Evolutionary conservation across 2,797 vertebrate species (phyloP).

Genomic region (Spheniscus humboldti): DNA sequence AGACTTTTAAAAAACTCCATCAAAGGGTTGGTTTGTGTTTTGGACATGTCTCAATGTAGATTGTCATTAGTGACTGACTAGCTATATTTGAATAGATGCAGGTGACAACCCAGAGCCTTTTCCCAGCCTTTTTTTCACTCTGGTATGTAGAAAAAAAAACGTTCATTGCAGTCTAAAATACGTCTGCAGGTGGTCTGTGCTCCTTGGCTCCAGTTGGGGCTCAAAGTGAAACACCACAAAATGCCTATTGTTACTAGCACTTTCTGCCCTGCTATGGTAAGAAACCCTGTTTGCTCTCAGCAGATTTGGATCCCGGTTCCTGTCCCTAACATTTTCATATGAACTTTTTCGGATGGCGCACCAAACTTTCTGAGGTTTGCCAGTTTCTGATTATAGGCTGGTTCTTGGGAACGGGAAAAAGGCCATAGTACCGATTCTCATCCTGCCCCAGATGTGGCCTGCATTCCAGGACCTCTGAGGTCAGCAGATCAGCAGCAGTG

Average conservation of each 20-base stretch:
- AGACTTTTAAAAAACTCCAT: conserved; percentile 5
- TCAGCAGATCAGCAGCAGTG: conserved; percentile 5
- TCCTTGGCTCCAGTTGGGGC: not conserved
- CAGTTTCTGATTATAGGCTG: conserved; percentile 50
- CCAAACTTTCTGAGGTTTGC: conserved; percentile 13
- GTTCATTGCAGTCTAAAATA: conserved; percentile 18
- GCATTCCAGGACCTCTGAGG: conserved; percentile 23
- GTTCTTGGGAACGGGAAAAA: not conserved
- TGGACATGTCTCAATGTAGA: conserved; percentile 40
- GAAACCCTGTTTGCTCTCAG: not conserved
- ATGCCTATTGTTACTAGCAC: conserved; percentile 2
- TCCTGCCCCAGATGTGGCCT: not conserved
- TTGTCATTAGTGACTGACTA: conserved; percentile 48
- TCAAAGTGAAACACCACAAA: conserved; percentile 29
- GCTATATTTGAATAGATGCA: conserved; percentile 50
- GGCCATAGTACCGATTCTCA: not conserved
- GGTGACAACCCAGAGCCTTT: conserved; percentile 43
- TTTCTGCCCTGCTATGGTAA: not conserved
- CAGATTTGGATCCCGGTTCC: not conserved
- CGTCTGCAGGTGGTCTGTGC: conserved; percentile 42
- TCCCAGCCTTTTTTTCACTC: conserved; percentile 3
- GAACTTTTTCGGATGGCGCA: not conserved
- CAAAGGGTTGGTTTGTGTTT: conserved; percentile 37
- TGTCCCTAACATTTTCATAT: not conserved
- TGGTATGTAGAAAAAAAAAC: not conserved